A percentile compares a stretch with the other conserved stretches of the same genome.
These are phyloP conservation scores for Seriola aureovittata DNA, from an alignment of 2,113 vertebrate genomes.

Conservation along the genomic window DNA sequence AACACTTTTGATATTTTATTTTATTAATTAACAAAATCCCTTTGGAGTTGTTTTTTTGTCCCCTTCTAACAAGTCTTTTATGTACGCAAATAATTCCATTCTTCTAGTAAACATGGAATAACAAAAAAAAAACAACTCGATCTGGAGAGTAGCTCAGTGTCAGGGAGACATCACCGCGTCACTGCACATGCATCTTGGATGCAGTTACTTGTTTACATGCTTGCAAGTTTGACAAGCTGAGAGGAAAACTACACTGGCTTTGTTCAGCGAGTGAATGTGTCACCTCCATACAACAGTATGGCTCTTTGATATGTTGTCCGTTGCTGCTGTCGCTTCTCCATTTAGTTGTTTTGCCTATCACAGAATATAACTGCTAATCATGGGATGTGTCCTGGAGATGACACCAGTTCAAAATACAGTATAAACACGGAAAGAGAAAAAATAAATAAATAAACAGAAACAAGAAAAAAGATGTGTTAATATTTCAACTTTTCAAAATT, in stretches of 20 bases:
- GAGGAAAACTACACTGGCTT: slow-evolving; percentile 36
- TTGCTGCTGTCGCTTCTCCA: slow-evolving; percentile 10
- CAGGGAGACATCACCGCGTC: slow-evolving; percentile 23
- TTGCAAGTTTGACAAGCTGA: slow-evolving; percentile 46
- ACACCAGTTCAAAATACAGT: neutral
- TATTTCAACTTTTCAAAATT: neutral
- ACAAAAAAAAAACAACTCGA: neutral
- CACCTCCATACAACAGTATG: slow-evolving; percentile 24
- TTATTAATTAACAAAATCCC: neutral
- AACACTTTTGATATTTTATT: no score
- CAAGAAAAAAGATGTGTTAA: neutral
- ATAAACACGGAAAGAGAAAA: neutral
- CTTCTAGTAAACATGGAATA: neutral
- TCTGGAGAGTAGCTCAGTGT: neutral
- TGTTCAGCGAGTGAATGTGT: slow-evolving; percentile 47
- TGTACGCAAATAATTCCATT: neutral
- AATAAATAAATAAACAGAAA: no score
- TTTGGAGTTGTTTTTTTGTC: neutral
- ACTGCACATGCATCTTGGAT: slow-evolving; percentile 29
- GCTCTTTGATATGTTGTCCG: slow-evolving; percentile 17
- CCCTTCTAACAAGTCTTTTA: neutral
- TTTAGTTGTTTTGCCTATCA: slow-evolving; percentile 10
- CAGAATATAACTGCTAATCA: slow-evolving; percentile 6
- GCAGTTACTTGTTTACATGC: slow-evolving; percentile 25
- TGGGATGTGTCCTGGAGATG: neutral